Evolutionary conservation across 2,113 vertebrate species (phyloP).

Genomic region (Brachypteracias leptosomus): DNA sequence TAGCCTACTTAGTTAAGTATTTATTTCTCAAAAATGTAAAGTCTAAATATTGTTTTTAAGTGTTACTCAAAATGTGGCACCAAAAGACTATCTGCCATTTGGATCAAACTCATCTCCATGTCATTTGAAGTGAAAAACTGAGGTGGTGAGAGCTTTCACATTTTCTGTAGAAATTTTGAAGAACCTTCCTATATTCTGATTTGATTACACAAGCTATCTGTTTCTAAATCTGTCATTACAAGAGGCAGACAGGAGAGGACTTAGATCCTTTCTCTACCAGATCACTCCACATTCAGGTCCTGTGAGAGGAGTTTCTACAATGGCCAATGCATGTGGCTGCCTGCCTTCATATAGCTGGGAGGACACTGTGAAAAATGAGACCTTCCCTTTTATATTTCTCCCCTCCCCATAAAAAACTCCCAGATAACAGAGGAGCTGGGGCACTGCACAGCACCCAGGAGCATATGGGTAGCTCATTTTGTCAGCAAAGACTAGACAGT

Average conservation of each 20-base stretch:
- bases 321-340: background rate
- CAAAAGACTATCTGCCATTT: background rate
- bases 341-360: background rate
- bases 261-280: background rate
- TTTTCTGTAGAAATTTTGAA: background rate
- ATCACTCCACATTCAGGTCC: background rate
- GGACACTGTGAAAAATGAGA: background rate
- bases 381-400: background rate
- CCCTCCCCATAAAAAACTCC: background rate
- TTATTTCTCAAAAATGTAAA: background rate
- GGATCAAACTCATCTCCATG: background rate
- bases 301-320: background rate
- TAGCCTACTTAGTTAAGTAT: background rate
- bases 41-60: background rate
- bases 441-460: no score
- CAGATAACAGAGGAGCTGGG: background rate
- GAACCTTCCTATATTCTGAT: background rate
- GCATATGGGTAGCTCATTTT: rapidly evolving
- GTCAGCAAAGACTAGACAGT: background rate
- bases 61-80: background rate
- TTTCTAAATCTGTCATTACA: background rate
- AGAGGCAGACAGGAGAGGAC: background rate
- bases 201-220: background rate
- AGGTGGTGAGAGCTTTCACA: background rate
- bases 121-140: background rate